A percentile compares a stretch with the other conserved stretches of the same genome.
phyloP scores from a whole-genome alignment of 2,113 vertebrate species.

The Bubo scandiacus region DNA sequence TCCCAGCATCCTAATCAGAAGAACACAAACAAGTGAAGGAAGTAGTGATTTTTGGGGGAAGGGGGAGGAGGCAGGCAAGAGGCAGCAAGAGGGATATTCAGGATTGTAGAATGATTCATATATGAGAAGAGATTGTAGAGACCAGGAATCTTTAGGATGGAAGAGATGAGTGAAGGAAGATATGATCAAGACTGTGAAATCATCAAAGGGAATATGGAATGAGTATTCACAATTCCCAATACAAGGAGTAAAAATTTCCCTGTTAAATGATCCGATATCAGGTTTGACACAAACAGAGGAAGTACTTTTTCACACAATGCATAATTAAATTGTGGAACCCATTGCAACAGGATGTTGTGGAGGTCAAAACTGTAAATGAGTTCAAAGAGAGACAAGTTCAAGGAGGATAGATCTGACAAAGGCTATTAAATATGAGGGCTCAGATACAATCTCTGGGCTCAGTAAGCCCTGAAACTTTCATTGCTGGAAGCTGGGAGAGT shows the following conservation, averaged over 20 bases:
- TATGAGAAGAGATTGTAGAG: not conserved
- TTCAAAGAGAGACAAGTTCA: slow-evolving; percentile 63
- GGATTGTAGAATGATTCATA: not conserved
- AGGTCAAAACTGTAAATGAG: slow-evolving; percentile 58
- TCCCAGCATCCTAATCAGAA: not conserved
- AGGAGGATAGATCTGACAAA: slow-evolving; percentile 48
- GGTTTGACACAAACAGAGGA: slow-evolving; percentile 63
- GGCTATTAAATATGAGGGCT: slow-evolving; percentile 38
- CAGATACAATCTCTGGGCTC: slow-evolving; percentile 6
- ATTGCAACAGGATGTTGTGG: slow-evolving; percentile 63
- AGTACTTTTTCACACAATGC: slow-evolving; percentile 63
- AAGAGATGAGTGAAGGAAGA: not conserved
- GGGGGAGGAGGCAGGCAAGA: not conserved
- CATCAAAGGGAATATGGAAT: slow-evolving; percentile 21
- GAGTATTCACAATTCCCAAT: not conserved
- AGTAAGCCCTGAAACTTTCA: not conserved
- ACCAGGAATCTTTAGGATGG: not conserved
- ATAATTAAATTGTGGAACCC: slow-evolving; percentile 53
- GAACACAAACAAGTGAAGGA: not conserved
- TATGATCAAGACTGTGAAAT: not conserved
- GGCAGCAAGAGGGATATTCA: not conserved
- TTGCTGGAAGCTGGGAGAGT: not conserved
- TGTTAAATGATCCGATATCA: slow-evolving; percentile 1
- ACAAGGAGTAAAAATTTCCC: not conserved
- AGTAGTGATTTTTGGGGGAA: not conserved